Evolutionary conservation across 2,888 invertebrate genomes (phyloP).

Genomic region (Plebejus argus): DNA sequence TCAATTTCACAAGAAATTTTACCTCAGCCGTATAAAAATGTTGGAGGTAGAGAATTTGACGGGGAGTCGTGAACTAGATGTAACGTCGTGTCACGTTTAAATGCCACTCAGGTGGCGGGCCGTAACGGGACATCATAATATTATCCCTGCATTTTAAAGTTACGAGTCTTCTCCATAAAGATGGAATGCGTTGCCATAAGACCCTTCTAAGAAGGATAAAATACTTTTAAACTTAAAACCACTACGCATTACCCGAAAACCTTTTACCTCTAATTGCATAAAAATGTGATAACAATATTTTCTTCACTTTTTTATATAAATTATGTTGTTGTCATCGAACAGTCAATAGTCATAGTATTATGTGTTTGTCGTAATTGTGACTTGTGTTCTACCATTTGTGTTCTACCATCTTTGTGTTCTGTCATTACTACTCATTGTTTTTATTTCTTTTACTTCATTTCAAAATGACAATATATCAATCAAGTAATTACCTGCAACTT

Average conservation of each 20-base stretch:
- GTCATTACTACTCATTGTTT: not conserved
- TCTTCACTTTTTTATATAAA: not conserved
- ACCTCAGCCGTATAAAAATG: constrained; percentile 18
- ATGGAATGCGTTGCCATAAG: constrained; percentile 61
- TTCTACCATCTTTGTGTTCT: no score
- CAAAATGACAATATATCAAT: not conserved
- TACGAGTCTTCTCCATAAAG: constrained; percentile 52
- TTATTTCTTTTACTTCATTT: not conserved
- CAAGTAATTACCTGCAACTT: not conserved
- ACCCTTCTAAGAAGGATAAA: constrained; percentile 57
- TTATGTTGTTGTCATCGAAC: not conserved
- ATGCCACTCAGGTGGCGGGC: constrained; percentile 44
- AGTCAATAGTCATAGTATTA: not conserved
- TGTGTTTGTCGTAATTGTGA: not conserved
- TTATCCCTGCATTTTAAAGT: constrained; percentile 54
- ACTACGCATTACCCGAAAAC: not conserved
- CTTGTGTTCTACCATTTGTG: no score
- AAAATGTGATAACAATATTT: constrained; percentile 11
- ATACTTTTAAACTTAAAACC: constrained; percentile 39
- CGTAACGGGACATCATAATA: constrained; percentile 53
- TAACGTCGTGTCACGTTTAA: constrained; percentile 50
- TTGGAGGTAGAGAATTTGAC: constrained; percentile 42
- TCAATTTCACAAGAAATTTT: constrained; percentile 28
- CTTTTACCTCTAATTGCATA: constrained; percentile 18
- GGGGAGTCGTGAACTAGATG: constrained; percentile 51